phyloP scores from a whole-genome alignment of 2,888 invertebrate species.

The Lutraria lutraria region DNA sequence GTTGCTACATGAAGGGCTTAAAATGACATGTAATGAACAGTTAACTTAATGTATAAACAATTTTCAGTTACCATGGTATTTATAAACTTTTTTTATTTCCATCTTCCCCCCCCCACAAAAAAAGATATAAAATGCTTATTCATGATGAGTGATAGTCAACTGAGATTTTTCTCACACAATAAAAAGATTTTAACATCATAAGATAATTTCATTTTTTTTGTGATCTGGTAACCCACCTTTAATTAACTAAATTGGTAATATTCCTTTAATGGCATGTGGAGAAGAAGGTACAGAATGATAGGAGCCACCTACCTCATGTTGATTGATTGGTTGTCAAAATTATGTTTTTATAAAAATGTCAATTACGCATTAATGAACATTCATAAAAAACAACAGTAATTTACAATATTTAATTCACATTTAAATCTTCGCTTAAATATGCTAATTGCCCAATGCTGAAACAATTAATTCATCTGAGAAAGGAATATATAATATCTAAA shows the following conservation, averaged over 20 bases:
- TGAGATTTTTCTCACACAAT: background rate
- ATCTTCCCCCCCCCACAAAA: background rate
- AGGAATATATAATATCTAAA: slow-evolving; percentile 48
- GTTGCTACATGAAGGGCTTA: slow-evolving; percentile 24
- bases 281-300: slow-evolving; percentile 13
- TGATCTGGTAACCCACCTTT: background rate
- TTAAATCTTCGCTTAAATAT: slow-evolving; percentile 47
- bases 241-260: slow-evolving; percentile 2
- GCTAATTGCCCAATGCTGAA: slow-evolving; percentile 48
- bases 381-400: slow-evolving; percentile 65
- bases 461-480: slow-evolving; percentile 42
- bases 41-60: background rate
- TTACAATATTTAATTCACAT: slow-evolving; percentile 64
- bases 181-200: background rate
- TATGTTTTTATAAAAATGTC: slow-evolving; percentile 43
- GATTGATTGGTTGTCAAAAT: slow-evolving; percentile 44
- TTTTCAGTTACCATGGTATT: background rate
- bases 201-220: background rate
- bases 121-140: background rate
- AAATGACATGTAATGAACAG: background rate
- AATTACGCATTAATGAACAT: slow-evolving; percentile 52
- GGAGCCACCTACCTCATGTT: slow-evolving; percentile 29
- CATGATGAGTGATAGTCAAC: background rate
- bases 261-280: slow-evolving; percentile 19
- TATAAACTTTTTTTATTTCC: background rate